Base-by-base conservation (phyloP, 2,113 vertebrate species). In the Caranx melampygus region DNA sequence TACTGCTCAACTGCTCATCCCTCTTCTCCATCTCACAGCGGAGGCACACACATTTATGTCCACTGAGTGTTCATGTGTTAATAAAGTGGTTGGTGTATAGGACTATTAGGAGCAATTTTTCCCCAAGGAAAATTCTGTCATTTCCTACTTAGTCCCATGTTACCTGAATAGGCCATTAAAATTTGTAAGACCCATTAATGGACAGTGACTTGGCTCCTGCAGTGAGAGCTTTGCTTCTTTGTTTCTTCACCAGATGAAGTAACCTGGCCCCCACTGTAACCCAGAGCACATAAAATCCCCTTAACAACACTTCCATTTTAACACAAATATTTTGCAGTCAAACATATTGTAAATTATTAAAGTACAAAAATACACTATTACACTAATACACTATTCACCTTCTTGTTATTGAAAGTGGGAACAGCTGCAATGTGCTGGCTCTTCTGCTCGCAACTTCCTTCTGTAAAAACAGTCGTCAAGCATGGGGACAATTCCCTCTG, bases 141-240 rank as follows among this genome's bases (percentile, higher is more conserved):
- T 62, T 47, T 52, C 21, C 37, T 64, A 3, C 34, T 52, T 34
- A 44, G 11, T 16, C 52, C n/a, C n/a, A 3, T 75, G 42, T 62
- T 31, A 70, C 47, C 20, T 63, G 54, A 62, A 68, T 26, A 78
- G 0, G 1, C 57, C 61, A 37, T 80, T 67, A 63, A 64, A 81
- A 51, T 68, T 26, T 60, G 21, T 26, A 70, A 54, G 78, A 77
- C 44, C 61, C 59, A 4, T 34, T 59, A 52, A 72, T 21, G 54
- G 63, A 59, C 62, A 54, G 31, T 57, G 44, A 72, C 20, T 79
- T 77, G 21, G 47, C 63, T 63, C 58, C 10, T 62, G 26, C 34
- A 62, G 58, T 65, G 69, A 5, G 47, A 59, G 21, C 21, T 7
- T 18, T 62, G 59, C 21, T 20, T 77, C 83, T 83, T 57, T 77